Base-by-base conservation (phyloP, 37 sponge, comb jelly and placozoan species). In the Chondrosia reniformis region DNA sequence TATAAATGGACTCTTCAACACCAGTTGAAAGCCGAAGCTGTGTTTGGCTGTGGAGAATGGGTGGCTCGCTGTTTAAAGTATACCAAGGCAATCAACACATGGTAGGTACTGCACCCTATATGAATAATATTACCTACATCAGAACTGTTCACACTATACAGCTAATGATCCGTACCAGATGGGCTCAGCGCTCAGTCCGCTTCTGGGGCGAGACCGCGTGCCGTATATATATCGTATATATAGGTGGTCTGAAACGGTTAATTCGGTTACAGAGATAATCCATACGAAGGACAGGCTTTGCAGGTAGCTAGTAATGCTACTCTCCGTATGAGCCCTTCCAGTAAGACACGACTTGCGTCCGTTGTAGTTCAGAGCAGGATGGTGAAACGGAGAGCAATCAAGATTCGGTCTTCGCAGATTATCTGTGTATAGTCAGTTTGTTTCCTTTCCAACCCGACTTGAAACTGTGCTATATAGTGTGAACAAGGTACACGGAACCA, bases 131-230 rank as follows among this genome's bases (percentile, higher is more conserved):
- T 49, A 49, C 54, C 54, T 49, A 49, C 54, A 49, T 49, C 54
- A 49, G 54, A 49, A 49, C 54, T 49, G 54, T 49, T 49, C 54
- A 49, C 17, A 49, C 54, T 49, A 49, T 49, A 49, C 54, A 49
- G 54, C 54, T 49, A 49, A 49, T 49, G 54, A 49, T 49, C 54
- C 54, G 54, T 49, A 49, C 54, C 54, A 49, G 54, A 49, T 49
- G 54, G 54, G 54, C 54, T 49, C 54, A 49, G 54, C 54, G 54
- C 54, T 49, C 54, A 49, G 54, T 49, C 54, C 54, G 54, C 54
- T 49, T 49, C 54, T 49, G 54, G 54, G 54, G 54, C 54, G 54
- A 49, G 54, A 49, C 54, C 54, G 54, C 54, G 54, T 17, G 54
- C 54, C 54, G 54, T 49, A 49, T 49, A 49, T 49, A 49, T 17